phyloP scores from a whole-genome alignment of 2,888 invertebrate species.

The Drosophila pseudotakahashii region DNA sequence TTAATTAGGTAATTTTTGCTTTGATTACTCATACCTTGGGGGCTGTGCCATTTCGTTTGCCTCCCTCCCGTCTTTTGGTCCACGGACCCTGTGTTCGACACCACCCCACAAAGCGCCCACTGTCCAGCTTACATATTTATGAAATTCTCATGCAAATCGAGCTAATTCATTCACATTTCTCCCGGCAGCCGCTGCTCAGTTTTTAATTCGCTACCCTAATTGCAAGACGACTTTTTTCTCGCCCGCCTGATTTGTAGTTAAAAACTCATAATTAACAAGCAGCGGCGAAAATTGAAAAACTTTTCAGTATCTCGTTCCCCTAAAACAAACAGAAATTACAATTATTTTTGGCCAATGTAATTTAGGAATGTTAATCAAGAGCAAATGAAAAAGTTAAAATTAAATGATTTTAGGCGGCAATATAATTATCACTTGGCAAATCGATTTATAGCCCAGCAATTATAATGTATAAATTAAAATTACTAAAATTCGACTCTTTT shows the following conservation, averaged over 20 bases:
- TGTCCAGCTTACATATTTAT: slow-evolving; percentile 74
- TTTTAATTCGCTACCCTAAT: slow-evolving; percentile 61
- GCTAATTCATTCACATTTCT: slow-evolving; percentile 75
- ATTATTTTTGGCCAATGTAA: slow-evolving; percentile 5
- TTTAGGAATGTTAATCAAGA: slow-evolving; percentile 24
- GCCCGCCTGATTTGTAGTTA: slow-evolving; percentile 46
- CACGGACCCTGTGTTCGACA: slow-evolving; percentile 8
- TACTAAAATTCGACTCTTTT: background rate
- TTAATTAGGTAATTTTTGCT: slow-evolving; percentile 82
- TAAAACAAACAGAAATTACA: slow-evolving; percentile 9
- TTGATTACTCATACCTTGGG: slow-evolving; percentile 74
- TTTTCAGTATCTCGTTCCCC: slow-evolving; percentile 13
- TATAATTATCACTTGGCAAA: slow-evolving; percentile 21
- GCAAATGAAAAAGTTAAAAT: slow-evolving; percentile 18
- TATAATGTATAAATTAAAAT: slow-evolving; percentile 17
- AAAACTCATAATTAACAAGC: slow-evolving; percentile 57
- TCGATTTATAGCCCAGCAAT: slow-evolving; percentile 8
- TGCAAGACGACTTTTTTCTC: slow-evolving; percentile 64
- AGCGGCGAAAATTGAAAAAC: slow-evolving; percentile 47
- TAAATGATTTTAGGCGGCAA: slow-evolving; percentile 2
- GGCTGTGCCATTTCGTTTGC: slow-evolving; percentile 48
- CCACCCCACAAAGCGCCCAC: slow-evolving; percentile 1
- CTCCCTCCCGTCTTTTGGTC: slow-evolving; percentile 16
- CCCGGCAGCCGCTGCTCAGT: slow-evolving; percentile 18
- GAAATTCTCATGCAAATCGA: slow-evolving; percentile 76